A percentile compares a stretch with the other conserved stretches of the same genome.
Conservation (phyloP, 2,888 invertebrate species). For the Pseudococcus longispinus region DNA sequence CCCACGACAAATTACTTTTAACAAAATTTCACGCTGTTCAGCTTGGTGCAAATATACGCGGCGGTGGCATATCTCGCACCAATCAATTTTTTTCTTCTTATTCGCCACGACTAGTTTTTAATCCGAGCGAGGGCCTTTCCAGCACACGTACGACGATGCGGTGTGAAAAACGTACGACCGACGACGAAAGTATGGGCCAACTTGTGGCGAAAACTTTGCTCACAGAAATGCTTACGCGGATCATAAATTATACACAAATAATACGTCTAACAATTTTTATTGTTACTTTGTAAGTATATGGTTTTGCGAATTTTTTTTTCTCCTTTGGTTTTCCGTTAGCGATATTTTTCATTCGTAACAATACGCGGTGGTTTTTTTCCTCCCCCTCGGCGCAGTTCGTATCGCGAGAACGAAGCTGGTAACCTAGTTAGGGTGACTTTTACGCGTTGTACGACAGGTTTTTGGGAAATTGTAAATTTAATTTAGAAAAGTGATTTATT, state of each 20-base stretch:
- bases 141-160: not conserved
- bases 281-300: not conserved
- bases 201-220: slow-evolving; percentile 23
- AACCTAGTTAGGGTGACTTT: slow-evolving; percentile 19
- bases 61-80: not conserved
- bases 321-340: not conserved
- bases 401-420: not conserved
- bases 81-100: slow-evolving; percentile 13
- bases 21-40: slow-evolving; percentile 16
- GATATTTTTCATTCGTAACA: slow-evolving; percentile 11
- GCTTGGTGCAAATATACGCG: not conserved
- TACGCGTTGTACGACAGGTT: slow-evolving; percentile 26
- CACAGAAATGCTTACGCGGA: not conserved
- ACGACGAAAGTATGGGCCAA: not conserved
- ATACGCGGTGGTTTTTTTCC: not conserved
- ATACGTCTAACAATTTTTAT: slow-evolving; percentile 33
- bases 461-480: slow-evolving; percentile 25
- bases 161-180: not conserved
- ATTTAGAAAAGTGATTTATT: slow-evolving; percentile 33
- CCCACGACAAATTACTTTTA: slow-evolving; percentile 20
- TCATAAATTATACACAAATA: slow-evolving; percentile 19
- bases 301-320: slow-evolving; percentile 5
- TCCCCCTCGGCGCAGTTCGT: not conserved
- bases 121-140: not conserved
- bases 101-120: not conserved